Evolutionary conservation across 2,888 invertebrate genomes (phyloP), one percentile per base, ranked within the genome.

Genomic region (Nemotelus nigrinus): DNA sequence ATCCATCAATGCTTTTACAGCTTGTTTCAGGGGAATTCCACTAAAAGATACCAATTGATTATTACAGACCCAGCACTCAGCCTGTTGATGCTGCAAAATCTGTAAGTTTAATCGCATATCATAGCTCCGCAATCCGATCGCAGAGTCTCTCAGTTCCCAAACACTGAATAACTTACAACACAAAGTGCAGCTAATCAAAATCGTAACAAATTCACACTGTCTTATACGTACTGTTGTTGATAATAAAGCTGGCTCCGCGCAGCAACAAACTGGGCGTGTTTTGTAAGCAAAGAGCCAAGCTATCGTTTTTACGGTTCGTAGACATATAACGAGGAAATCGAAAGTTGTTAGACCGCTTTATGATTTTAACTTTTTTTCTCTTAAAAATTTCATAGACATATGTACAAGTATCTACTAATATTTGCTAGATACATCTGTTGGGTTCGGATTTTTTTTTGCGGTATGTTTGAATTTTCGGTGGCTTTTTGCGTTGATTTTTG

Each of bases 291-390:
- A 43, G 65, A 65, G 4, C 43, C 47, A 65, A 47, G 47, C 47
- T 58, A 58, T 72, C 72, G 5, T 5, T 47, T 45, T 8, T 71
- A 50, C 39, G 50, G 53, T 44, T n/a, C 53, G 47, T 44, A 48
- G 53, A 44, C 43, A 4, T 48, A 39, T 68, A 64, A 25, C 47
- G 45, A 77, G 43, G 79, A 79, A 79, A 79, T 77, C 77, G 79
- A 79, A 79, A 79, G 79, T 79, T 75, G 79, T 77, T 79, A 48
- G 47, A 77, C 75, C 63, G 55, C 74, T 79, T 77, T 58, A 57
- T 60, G 44, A 47, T 67, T 77, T 72, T 76, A 48, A 71, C 65
- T 48, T 63, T 68, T 75, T 76, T 60, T 45, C n/a, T 74, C 58
- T 68, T 68, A 6, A n/a, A 57, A 43, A 57, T 5, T 58, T 25